Evolutionary conservation across 92 coral and sea anemone species (phyloP).

Genomic region (Porites lobata): DNA sequence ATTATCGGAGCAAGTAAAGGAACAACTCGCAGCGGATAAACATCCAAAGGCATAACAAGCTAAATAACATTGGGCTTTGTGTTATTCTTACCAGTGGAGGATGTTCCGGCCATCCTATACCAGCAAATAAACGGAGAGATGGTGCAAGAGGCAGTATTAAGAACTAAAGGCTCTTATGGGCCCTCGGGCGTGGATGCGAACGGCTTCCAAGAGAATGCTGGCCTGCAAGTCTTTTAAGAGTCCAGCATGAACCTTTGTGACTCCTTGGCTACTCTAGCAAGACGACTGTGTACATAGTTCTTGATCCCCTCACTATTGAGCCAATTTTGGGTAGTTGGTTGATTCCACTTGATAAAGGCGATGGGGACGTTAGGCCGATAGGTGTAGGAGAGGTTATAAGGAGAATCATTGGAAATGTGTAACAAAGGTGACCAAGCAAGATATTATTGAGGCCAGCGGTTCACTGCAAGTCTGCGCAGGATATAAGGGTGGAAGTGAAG

Average conservation of each 20-base stretch:
- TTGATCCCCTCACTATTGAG: slow-evolving; percentile 22
- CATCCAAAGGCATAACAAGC: slow-evolving; percentile 69
- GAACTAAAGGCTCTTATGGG: slow-evolving; percentile 63
- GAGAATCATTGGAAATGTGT: slow-evolving; percentile 37
- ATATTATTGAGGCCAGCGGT: neutral
- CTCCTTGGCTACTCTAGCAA: neutral
- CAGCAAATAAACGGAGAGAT: slow-evolving; percentile 57
- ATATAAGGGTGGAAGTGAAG: neutral
- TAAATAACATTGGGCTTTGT: slow-evolving; percentile 17
- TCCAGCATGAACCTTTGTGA: slow-evolving; percentile 12
- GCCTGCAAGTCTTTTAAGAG: slow-evolving; percentile 24
- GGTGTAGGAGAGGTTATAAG: slow-evolving; percentile 46
- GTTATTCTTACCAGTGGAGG: slow-evolving; percentile 58
- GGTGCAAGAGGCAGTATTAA: slow-evolving; percentile 52
- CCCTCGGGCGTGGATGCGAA: slow-evolving; percentile 54
- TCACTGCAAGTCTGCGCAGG: slow-evolving; percentile 22
- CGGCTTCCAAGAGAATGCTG: slow-evolving; percentile 53
- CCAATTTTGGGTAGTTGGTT: slow-evolving; percentile 23
- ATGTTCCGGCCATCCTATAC: slow-evolving; percentile 31
- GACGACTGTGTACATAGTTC: slow-evolving; percentile 13
- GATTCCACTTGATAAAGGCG: slow-evolving; percentile 32
- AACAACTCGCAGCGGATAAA: slow-evolving; percentile 70
- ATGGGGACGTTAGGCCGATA: slow-evolving; percentile 44
- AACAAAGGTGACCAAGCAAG: slow-evolving; percentile 8
- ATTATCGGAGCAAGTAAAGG: slow-evolving; percentile 66